Evolutionary conservation across 1,140 invertebrate species (phyloP).

Genomic region (Drosophila rhopaloa): DNA sequence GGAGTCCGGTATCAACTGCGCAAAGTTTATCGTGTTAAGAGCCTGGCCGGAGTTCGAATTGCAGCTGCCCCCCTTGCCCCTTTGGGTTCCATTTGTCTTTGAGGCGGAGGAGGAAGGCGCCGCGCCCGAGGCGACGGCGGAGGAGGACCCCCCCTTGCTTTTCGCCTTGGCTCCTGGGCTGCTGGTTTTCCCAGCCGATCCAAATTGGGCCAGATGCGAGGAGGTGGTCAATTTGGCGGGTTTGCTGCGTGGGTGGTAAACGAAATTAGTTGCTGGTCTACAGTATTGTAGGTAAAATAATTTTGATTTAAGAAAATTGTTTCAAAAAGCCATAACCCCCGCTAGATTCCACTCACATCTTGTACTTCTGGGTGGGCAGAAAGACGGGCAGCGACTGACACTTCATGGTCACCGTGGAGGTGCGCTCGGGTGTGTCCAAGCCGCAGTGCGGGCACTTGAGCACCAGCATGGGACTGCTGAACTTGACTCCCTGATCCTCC

Average conservation of each 20-base stretch:
- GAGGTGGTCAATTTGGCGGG: constrained; percentile 72
- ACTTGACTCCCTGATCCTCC: constrained; percentile 44
- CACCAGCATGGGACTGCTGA: constrained; percentile 73
- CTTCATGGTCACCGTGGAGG: constrained; percentile 84
- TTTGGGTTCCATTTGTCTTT: constrained; percentile 49
- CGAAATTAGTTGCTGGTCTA: background rate
- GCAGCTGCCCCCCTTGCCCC: background rate
- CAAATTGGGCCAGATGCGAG: constrained; percentile 56
- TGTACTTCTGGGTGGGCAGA: constrained; percentile 73
- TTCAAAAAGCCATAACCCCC: background rate
- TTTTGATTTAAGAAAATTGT: too few species aligned
- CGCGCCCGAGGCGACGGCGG: constrained; percentile 1
- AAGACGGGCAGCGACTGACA: constrained; percentile 83
- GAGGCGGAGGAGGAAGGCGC: background rate
- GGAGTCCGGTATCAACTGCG: constrained; percentile 80
- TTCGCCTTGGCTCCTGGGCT: constrained; percentile 12
- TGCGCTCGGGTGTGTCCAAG: constrained; percentile 85
- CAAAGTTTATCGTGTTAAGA: constrained; percentile 66
- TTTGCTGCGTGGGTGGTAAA: constrained; percentile 34
- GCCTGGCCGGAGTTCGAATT: constrained; percentile 15
- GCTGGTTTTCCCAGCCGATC: constrained; percentile 7
- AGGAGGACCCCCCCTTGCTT: constrained; percentile 17
- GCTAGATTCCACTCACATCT: constrained; percentile 53
- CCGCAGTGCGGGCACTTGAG: constrained; percentile 92
- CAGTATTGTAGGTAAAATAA: too few species aligned